Evolutionary conservation across 2,797 vertebrate species (phyloP).

Genomic region (Chaetodon trifasciatus): DNA sequence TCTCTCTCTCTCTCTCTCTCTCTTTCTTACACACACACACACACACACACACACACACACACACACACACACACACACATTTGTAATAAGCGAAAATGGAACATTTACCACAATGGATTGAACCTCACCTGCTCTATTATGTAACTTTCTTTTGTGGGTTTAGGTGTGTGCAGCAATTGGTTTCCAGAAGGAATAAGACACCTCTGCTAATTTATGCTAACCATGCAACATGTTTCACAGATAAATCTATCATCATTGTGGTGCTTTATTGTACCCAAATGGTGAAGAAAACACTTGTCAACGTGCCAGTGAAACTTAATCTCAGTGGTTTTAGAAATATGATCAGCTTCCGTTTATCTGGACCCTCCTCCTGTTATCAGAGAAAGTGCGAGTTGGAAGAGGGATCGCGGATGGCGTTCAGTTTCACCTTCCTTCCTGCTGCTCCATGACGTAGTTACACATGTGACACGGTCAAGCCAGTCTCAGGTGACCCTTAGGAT

Average conservation of each 20-base stretch:
- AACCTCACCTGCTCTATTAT: background rate
- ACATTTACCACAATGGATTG: background rate
- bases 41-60: background rate
- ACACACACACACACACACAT: background rate
- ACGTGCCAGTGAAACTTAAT: slow-evolving; percentile 1
- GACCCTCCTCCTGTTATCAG: slow-evolving; percentile 31
- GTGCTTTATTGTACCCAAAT: background rate
- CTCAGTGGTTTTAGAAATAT: slow-evolving; percentile 51
- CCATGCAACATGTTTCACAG: background rate
- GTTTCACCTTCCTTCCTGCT: slow-evolving; percentile 67
- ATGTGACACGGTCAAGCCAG: slow-evolving; percentile 31
- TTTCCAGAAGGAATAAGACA: background rate
- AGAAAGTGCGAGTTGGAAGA: slow-evolving; percentile 28
- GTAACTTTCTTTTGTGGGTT: background rate
- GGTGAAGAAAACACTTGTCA: background rate
- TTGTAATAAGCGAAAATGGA: background rate
- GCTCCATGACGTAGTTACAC: slow-evolving; percentile 66
- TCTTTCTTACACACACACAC: background rate
- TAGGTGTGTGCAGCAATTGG: background rate
- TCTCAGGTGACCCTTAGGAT: slow-evolving; percentile 37
- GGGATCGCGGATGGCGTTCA: slow-evolving; percentile 53
- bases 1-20: too few relatives aligned
- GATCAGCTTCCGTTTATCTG: slow-evolving; percentile 53
- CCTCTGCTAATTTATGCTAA: background rate
- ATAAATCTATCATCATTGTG: background rate